phyloP scores from a whole-genome alignment of 2,113 vertebrate genomes.

The Chitala chitala region DNA sequence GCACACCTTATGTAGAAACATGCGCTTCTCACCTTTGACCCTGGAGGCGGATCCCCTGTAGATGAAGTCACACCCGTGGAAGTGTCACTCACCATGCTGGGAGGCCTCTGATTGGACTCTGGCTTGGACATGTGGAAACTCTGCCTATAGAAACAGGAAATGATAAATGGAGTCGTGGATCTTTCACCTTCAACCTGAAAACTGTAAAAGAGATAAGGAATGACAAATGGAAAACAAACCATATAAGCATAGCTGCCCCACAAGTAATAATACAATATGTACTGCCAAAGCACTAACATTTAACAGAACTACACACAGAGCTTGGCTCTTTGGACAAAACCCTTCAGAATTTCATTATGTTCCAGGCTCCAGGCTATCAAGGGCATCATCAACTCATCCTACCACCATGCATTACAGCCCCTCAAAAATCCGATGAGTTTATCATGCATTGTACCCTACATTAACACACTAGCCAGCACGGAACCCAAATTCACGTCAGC shows the following conservation, averaged over 20 bases:
- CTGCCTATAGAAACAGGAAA: constrained; percentile 56
- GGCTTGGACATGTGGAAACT: constrained; percentile 83
- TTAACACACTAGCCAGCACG: neutral
- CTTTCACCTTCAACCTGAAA: neutral
- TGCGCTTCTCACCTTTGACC: constrained; percentile 67
- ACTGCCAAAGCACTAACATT: neutral
- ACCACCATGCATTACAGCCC: neutral
- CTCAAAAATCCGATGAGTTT: neutral
- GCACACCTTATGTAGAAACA: neutral
- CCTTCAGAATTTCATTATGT: no score
- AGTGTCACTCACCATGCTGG: constrained; percentile 87
- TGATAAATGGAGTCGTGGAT: constrained; percentile 1
- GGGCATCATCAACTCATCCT: constrained; percentile 10
- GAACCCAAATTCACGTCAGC: neutral
- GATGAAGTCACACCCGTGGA: constrained; percentile 74
- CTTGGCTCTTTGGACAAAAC: no score
- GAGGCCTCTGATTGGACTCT: constrained; percentile 76
- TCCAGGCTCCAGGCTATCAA: constrained; percentile 21
- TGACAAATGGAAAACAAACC: neutral
- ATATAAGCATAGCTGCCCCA: neutral
- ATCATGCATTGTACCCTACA: neutral
- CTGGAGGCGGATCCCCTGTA: constrained; percentile 68
- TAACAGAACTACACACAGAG: no score
- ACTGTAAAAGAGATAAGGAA: neutral
- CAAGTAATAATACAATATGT: neutral